A percentile compares a stretch with the other conserved stretches of the same genome.
These are phyloP conservation scores for Brassicogethes aeneus DNA, from an alignment of 2,888 invertebrate species.

Conservation along the genomic window DNA sequence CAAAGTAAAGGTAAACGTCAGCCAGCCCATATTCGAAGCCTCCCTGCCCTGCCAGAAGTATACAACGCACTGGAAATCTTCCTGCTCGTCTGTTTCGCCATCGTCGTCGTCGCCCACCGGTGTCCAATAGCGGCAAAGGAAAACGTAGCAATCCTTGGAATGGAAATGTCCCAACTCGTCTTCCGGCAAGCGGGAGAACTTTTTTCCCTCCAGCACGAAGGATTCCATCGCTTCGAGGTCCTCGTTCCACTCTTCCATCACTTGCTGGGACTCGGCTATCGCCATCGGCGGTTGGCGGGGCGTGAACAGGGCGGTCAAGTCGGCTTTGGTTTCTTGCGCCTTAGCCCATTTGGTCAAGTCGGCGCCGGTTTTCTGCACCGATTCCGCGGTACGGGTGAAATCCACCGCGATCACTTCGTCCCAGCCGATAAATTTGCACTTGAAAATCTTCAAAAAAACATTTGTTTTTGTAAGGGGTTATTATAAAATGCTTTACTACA, in stretches of 20 bases:
- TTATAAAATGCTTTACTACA: slow-evolving; percentile 2
- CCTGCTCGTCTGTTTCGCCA: slow-evolving; percentile 28
- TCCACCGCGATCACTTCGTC: slow-evolving; percentile 99
- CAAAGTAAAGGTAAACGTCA: slow-evolving; percentile 95
- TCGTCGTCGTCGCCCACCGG: slow-evolving; percentile 50
- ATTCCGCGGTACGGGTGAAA: slow-evolving; percentile 96
- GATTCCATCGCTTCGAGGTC: slow-evolving; percentile 97
- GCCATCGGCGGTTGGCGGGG: slow-evolving; percentile 88
- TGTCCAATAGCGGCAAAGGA: slow-evolving; percentile 92
- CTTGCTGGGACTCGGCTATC: slow-evolving; percentile 70
- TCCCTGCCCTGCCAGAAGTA: slow-evolving; percentile 99
- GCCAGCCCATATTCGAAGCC: slow-evolving; percentile 99
- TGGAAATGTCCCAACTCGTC: slow-evolving; percentile 87
- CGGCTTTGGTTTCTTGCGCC: slow-evolving; percentile 85
- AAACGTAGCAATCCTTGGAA: slow-evolving; percentile 95
- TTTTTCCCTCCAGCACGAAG: slow-evolving; percentile 92
- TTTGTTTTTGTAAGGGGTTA: background rate
- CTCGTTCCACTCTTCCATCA: slow-evolving; percentile 96
- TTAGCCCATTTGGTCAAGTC: slow-evolving; percentile 89
- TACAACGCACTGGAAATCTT: slow-evolving; percentile 82
- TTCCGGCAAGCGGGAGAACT: slow-evolving; percentile 94
- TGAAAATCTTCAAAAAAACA: slow-evolving; percentile 64
- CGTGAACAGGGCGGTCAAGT: slow-evolving; percentile 91
- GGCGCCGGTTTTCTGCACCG: slow-evolving; percentile 92
- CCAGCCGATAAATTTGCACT: slow-evolving; percentile 95